phyloP scores from a whole-genome alignment of 2,888 invertebrate genomes.

The Hololepta plana region DNA sequence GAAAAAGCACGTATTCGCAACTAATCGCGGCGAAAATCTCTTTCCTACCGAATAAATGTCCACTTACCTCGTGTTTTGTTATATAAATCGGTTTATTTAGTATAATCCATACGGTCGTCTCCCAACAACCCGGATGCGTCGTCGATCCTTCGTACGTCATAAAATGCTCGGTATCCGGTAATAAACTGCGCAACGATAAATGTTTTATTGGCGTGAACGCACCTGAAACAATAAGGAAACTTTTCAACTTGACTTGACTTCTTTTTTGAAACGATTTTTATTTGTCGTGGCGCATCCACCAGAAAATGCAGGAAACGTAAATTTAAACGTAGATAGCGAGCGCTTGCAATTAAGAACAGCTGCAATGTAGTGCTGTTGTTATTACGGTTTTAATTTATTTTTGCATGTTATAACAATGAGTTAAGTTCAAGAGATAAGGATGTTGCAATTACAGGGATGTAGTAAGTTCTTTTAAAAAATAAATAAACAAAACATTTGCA shows the following conservation, averaged over 20 bases:
- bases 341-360: too few species aligned
- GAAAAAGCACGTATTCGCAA: conserved; percentile 1
- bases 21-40: conserved; percentile 1
- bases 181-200: conserved; percentile 65
- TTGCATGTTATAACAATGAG: too few species aligned
- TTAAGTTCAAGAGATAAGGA: too few species aligned
- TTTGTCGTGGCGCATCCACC: neutral
- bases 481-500: too few species aligned
- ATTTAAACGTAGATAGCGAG: too few species aligned
- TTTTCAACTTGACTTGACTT: neutral
- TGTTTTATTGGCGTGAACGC: conserved; percentile 67
- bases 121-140: conserved; percentile 96
- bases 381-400: too few species aligned
- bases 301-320: too few species aligned
- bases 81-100: conserved; percentile 96
- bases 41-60: too few species aligned
- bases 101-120: conserved; percentile 98
- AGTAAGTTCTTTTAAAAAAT: too few species aligned
- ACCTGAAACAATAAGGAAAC: conserved; percentile 34
- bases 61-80: conserved; percentile 78
- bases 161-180: conserved; percentile 86
- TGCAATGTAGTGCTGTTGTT: too few species aligned
- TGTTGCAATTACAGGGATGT: too few species aligned
- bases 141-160: conserved; percentile 97
- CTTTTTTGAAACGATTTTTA: neutral